Base-by-base conservation (phyloP, 2,113 vertebrate species). In the Takifugu bimaculatus region DNA sequence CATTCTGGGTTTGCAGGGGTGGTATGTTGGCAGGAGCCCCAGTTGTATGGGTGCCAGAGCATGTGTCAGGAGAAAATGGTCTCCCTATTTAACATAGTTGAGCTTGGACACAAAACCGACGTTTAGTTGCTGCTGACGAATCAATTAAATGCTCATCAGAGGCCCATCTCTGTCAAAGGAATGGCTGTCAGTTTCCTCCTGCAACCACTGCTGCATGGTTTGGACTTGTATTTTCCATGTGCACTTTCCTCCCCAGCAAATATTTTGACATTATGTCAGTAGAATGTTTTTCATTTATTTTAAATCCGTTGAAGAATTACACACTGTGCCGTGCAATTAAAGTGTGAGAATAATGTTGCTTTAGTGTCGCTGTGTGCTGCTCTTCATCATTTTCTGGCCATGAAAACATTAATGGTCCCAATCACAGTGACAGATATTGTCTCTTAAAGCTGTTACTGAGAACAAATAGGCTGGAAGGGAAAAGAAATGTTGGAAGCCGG, bases 1-100 rank as follows among this genome's bases (percentile, higher is more conserved):
- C 74, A 85, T 81, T 84, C 74, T 73, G 73, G 63, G 72, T 91
- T 85, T 77, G 65, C 77, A 67, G 72, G 60, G 89, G 86, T 87
- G 78, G 81, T 79, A 81, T 75, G 64, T 70, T 88, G 87, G 88
- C 83, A 63, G 73, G 54, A 54, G 65, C 64, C 81, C 83, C 48
- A 32, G 70, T 50, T 66, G 65, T 44, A 54, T 39, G 27, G 47
- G 70, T 77, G 85, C 84, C 85, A 89, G 80, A 78, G 70, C 82
- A 85, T 88, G 79, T 85, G 84, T 85, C 75, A 83, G 81, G 81
- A 78, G 73, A 83, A 78, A 71, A 59, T 28, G 45, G 61, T 12
- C 62, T 65, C 59, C 79, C 70, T 66, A 51, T 75, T 57, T 82
- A 78, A 74, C 70, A 55, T 42, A 67, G 74, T 68, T 71, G 70